Percentiles rank a stretch among this genome's conserved stretches.
Conservation (phyloP, 1,140 invertebrate species). For the Arctopsyche grandis region DNA sequence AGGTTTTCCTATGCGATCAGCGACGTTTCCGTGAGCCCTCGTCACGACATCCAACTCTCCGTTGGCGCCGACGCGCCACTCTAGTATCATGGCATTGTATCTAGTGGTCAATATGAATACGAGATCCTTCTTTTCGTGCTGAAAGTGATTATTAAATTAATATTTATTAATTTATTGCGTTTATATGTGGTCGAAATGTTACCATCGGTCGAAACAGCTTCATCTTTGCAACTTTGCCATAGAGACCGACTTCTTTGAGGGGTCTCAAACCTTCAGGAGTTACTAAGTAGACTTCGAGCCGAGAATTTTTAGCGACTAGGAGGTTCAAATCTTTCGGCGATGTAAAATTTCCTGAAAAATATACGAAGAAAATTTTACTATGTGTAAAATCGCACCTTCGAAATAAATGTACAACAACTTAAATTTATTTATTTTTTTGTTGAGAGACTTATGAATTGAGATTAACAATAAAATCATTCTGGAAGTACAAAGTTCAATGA, state of each 20-base stretch:
- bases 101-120: constrained; percentile 93
- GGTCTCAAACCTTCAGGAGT: constrained; percentile 95
- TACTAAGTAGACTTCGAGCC: constrained; percentile 96
- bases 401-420: background rate
- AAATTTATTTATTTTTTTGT: no score
- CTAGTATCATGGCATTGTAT: constrained; percentile 97
- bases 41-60: constrained; percentile 93
- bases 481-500: no score
- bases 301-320: constrained; percentile 94
- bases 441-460: no score
- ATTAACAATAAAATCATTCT: no score
- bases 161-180: background rate
- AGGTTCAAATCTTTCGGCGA: constrained; percentile 94
- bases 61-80: constrained; percentile 75
- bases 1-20: constrained; percentile 88
- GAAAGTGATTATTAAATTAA: constrained; percentile 57
- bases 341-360: constrained; percentile 89
- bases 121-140: constrained; percentile 94
- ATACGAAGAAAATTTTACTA: constrained; percentile 35
- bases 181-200: background rate
- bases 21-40: constrained; percentile 95
- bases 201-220: constrained; percentile 93
- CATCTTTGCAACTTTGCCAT: constrained; percentile 95
- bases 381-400: constrained; percentile 25
- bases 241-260: constrained; percentile 94